phyloP scores from a whole-genome alignment of 2,797 vertebrate species.

The Schizopygopsis pylzovi region DNA sequence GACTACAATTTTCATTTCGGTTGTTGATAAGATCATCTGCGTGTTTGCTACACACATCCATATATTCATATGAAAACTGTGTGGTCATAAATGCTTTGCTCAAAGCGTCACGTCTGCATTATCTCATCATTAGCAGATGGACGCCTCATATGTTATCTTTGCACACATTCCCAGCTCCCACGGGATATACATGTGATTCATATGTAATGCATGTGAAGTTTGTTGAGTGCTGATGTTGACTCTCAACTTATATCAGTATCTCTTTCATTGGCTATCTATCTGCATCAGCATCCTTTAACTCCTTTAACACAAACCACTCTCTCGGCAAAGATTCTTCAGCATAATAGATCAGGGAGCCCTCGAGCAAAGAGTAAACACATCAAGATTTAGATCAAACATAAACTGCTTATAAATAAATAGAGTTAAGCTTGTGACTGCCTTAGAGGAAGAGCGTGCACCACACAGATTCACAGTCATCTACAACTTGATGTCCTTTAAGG shows the following conservation, averaged over 20 bases:
- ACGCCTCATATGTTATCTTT: slow-evolving; percentile 1
- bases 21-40: background rate
- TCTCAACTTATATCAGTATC: slow-evolving; percentile 9
- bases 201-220: slow-evolving; percentile 31
- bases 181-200: background rate
- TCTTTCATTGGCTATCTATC: slow-evolving; percentile 36
- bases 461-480: background rate
- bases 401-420: background rate
- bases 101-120: background rate
- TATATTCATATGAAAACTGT: background rate
- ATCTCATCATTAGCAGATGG: background rate
- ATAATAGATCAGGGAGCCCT: slow-evolving; percentile 26
- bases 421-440: background rate
- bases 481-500: background rate
- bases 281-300: slow-evolving; percentile 25
- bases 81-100: background rate
- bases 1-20: background rate
- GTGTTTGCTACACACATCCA: background rate
- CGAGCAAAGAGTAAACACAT: slow-evolving; percentile 32
- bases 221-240: background rate
- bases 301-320: slow-evolving; percentile 21
- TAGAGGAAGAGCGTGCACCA: background rate
- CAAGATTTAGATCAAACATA: background rate
- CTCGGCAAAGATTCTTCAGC: background rate
- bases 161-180: background rate